Conservation (phyloP, 2,888 invertebrate species). For the Endotricha flammealis region DNA sequence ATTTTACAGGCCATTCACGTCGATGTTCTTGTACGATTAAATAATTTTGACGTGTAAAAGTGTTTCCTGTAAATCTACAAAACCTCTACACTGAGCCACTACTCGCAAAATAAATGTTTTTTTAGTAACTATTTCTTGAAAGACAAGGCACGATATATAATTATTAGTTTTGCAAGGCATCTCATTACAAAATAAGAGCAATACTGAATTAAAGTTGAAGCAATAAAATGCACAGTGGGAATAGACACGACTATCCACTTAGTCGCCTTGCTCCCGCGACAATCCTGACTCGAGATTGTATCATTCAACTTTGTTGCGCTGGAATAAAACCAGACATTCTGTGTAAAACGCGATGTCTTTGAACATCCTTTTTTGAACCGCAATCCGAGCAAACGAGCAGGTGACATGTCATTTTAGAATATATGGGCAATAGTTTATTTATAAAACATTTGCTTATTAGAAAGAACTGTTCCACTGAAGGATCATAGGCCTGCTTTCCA, state of each 20-base stretch:
- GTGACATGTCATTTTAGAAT: not conserved
- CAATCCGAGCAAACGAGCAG: not conserved
- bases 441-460: no score
- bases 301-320: conserved; percentile 10
- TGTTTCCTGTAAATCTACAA: no score
- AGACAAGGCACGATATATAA: no score
- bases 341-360: not conserved
- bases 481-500: no score
- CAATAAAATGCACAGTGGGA: conserved; percentile 45
- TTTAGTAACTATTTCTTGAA: no score
- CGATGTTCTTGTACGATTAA: no score
- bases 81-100: no score
- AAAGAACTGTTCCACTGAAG: no score
- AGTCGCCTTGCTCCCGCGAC: conserved; percentile 37
- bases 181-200: conserved; percentile 48
- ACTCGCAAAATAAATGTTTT: no score
- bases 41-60: no score
- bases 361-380: not conserved
- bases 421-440: no score
- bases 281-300: conserved; percentile 37
- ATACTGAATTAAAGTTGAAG: conserved; percentile 34
- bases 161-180: conserved; percentile 36
- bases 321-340: conserved; percentile 5
- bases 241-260: conserved; percentile 57
- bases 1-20: no score